A percentile compares a stretch with the other conserved stretches of the same genome.
These are phyloP conservation scores for Anticlea derivata DNA, from an alignment of 2,888 invertebrate genomes.

Conservation along the genomic window DNA sequence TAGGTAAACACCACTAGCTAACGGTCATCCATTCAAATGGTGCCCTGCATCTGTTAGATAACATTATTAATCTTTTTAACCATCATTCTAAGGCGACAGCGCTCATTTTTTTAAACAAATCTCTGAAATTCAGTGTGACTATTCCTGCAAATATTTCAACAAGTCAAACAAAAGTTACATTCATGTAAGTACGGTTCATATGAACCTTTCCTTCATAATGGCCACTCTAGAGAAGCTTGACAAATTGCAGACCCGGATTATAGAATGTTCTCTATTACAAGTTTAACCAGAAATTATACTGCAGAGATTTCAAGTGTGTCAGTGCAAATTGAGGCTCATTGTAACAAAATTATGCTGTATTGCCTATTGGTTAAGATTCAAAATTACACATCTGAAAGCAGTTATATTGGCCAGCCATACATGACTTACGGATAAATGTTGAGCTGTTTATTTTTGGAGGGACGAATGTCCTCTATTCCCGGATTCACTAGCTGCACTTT, in stretches of 20 bases:
- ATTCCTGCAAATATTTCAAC: neutral
- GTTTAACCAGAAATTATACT: constrained; percentile 39
- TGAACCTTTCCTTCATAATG: constrained; percentile 19
- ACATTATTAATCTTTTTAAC: no score
- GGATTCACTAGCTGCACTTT: no score
- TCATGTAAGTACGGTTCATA: constrained; percentile 16
- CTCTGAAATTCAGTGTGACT: no score
- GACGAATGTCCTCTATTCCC: no score
- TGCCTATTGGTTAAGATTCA: neutral
- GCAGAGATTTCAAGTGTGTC: constrained; percentile 31
- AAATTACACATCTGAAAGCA: neutral
- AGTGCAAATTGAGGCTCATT: neutral
- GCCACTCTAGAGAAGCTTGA: constrained; percentile 53
- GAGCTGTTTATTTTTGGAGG: no score
- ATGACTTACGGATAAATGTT: no score
- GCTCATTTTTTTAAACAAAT: no score
- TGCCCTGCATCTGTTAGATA: no score
- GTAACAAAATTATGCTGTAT: constrained; percentile 10
- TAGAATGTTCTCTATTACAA: constrained; percentile 50
- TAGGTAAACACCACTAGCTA: neutral
- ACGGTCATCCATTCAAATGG: no score
- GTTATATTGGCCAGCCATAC: no score
- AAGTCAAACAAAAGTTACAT: constrained; percentile 15
- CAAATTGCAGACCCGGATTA: constrained; percentile 69
- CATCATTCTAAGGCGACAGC: no score